Conservation (phyloP, 2,113 vertebrate genomes). For the Pogona vitticeps region DNA sequence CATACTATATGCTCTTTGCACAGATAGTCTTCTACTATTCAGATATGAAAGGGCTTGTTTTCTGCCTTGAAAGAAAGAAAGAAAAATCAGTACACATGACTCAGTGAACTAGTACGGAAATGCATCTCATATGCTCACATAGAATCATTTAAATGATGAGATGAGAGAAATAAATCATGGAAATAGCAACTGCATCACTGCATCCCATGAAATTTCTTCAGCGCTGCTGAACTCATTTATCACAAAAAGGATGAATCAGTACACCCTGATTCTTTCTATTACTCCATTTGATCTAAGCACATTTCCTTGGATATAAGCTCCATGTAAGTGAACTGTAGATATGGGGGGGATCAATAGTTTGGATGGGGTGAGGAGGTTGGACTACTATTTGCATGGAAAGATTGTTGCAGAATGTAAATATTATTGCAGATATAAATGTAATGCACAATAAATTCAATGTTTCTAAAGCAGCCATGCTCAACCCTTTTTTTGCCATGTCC, state of each 20-base stretch:
- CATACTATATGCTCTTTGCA: conserved; percentile 49
- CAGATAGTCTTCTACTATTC: conserved; percentile 38
- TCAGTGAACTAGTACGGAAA: conserved; percentile 27
- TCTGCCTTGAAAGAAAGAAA: conserved; percentile 38
- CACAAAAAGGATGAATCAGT: neutral
- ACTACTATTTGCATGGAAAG: too few species aligned
- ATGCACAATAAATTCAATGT: too few species aligned
- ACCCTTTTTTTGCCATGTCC: too few species aligned
- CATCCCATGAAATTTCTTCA: neutral
- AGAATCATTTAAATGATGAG: conserved; percentile 37
- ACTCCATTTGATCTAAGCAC: neutral
- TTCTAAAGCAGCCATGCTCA: too few species aligned
- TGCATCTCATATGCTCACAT: conserved; percentile 33
- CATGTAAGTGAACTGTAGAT: too few species aligned
- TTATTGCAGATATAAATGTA: too few species aligned
- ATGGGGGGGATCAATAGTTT: too few species aligned
- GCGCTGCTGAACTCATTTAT: neutral
- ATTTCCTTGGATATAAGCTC: neutral
- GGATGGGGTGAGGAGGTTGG: too few species aligned
- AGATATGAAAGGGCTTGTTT: conserved; percentile 53
- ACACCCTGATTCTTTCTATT: neutral
- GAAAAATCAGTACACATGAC: conserved; percentile 36
- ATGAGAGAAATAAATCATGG: conserved; percentile 24
- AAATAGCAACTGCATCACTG: conserved; percentile 14
- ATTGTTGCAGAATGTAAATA: too few species aligned